These are phyloP conservation scores for Oscheius sp. DNA, from an alignment of 2,888 invertebrate genomes.

Conservation along the genomic window DNA sequence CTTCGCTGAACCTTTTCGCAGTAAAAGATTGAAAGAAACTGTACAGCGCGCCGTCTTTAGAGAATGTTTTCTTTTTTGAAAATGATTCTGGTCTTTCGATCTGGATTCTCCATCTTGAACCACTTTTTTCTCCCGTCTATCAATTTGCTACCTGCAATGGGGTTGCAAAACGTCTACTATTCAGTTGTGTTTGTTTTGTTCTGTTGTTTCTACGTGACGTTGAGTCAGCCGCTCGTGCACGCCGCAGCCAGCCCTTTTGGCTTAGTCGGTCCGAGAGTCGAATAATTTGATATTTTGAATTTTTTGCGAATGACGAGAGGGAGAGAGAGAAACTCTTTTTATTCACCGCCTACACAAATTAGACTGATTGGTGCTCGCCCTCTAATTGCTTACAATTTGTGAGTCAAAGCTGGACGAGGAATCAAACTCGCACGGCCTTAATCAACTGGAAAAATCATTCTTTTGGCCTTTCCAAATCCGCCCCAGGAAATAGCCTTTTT, in stretches of 20 bases:
- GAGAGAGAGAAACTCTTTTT: neutral
- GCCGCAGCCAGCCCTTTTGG: slow-evolving; percentile 8
- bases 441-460: neutral
- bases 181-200: slow-evolving; percentile 19
- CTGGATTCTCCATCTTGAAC: too few species aligned
- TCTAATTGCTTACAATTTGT: slow-evolving; percentile 9
- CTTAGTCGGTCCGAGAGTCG: slow-evolving; percentile 16
- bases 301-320: too few species aligned
- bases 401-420: neutral
- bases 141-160: too few species aligned
- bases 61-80: too few species aligned
- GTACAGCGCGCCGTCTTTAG: too few species aligned
- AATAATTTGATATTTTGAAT: slow-evolving; percentile 12
- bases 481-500: too few species aligned
- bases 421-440: neutral
- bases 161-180: slow-evolving; percentile 3
- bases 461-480: neutral
- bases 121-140: too few species aligned
- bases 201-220: slow-evolving; percentile 28
- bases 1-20: too few species aligned
- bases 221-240: slow-evolving; percentile 21
- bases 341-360: neutral
- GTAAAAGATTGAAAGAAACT: too few species aligned
- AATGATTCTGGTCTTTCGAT: too few species aligned
- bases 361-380: neutral